Evolutionary conservation across 2,113 vertebrate species (phyloP).

Genomic region (Macrotus californicus): DNA sequence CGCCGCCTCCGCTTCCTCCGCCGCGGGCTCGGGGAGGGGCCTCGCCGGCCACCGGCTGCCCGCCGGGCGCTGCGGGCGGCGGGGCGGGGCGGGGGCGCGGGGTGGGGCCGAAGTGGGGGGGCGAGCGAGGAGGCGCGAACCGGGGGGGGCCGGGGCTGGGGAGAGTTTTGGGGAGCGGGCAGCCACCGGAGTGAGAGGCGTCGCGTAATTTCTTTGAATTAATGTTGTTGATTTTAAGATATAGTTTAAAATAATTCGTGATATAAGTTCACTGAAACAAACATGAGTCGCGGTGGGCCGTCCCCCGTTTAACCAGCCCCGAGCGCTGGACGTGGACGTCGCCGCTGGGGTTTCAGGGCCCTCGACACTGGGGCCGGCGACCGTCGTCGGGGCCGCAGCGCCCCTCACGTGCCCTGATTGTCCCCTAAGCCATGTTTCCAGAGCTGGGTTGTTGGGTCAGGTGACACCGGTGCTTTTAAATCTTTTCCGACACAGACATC

Average conservation of each 20-base stretch:
- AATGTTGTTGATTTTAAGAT: neutral
- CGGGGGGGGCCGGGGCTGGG: neutral
- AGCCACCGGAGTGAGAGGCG: neutral
- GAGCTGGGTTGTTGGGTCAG: neutral
- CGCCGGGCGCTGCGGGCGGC: neutral
- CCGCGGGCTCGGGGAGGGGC: conserved; percentile 57
- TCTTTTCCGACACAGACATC: neutral
- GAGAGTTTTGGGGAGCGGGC: neutral
- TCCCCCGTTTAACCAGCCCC: neutral
- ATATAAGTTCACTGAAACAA: neutral
- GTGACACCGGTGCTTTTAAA: neutral
- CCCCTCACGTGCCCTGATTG: neutral
- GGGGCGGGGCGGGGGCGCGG: neutral
- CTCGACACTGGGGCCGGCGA: neutral
- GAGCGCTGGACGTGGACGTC: neutral
- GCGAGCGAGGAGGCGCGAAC: neutral
- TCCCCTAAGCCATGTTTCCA: neutral
- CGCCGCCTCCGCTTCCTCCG: conserved; percentile 53
- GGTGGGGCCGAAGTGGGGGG: no score
- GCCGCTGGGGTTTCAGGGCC: neutral
- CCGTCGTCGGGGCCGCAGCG: neutral
- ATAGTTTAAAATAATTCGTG: neutral
- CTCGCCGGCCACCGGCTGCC: conserved; percentile 28
- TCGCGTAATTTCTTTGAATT: neutral
- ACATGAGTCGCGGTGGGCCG: neutral